Evolutionary conservation across 1,140 invertebrate species (phyloP).

Genomic region (Apis dorsata): DNA sequence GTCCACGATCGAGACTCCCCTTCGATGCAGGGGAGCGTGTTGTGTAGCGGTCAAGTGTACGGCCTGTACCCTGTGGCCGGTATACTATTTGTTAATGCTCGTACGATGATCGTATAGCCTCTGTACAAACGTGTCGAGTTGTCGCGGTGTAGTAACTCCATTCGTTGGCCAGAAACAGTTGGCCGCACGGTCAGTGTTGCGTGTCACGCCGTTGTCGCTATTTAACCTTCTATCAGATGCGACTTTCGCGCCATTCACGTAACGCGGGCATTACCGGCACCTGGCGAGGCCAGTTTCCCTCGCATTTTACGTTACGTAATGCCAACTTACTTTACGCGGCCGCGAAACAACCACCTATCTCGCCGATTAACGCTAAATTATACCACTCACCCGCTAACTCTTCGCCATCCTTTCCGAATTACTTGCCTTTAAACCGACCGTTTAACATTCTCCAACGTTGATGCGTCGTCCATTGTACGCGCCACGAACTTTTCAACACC

Average conservation of each 20-base stretch:
- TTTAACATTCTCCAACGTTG: neutral
- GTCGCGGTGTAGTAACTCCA: slow-evolving; percentile 72
- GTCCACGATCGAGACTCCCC: slow-evolving; percentile 64
- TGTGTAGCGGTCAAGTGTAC: slow-evolving; percentile 34
- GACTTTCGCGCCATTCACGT: slow-evolving; percentile 71
- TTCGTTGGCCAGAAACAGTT: slow-evolving; percentile 63
- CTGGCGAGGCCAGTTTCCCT: slow-evolving; percentile 48
- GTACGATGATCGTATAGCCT: slow-evolving; percentile 70
- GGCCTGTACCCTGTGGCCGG: slow-evolving; percentile 56
- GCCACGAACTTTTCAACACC: neutral
- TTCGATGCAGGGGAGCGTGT: slow-evolving; percentile 47
- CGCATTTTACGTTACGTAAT: slow-evolving; percentile 17
- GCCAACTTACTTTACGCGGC: neutral
- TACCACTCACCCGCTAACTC: neutral
- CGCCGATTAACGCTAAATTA: slow-evolving; percentile 14
- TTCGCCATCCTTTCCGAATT: neutral
- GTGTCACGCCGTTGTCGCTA: slow-evolving; percentile 70
- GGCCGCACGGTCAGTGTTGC: slow-evolving; percentile 67
- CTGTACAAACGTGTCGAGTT: slow-evolving; percentile 77
- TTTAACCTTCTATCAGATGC: slow-evolving; percentile 74
- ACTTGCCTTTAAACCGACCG: neutral
- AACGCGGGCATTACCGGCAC: slow-evolving; percentile 58
- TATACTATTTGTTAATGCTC: slow-evolving; percentile 65
- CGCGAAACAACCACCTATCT: neutral
- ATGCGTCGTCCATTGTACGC: neutral